phyloP scores from a whole-genome alignment of 1,140 invertebrate species.

The Saccostrea glomerata region DNA sequence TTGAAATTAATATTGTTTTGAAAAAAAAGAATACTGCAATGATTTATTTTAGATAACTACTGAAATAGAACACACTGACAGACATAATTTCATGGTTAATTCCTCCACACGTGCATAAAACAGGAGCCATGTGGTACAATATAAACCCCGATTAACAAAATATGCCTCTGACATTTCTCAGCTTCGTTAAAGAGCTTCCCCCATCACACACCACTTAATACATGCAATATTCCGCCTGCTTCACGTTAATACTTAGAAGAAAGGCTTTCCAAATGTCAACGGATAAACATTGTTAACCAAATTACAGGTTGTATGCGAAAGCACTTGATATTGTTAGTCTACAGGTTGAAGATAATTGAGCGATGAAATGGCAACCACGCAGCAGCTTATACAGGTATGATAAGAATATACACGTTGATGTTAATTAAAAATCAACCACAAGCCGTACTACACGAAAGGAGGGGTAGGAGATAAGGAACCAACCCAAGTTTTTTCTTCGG shows the following conservation, averaged over 20 bases:
- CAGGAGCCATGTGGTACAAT: constrained; percentile 8
- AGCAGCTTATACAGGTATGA: too few species aligned
- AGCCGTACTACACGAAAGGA: too few species aligned
- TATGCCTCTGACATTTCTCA: constrained; percentile 8
- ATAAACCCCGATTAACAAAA: constrained; percentile 6
- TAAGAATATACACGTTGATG: too few species aligned
- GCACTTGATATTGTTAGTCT: neutral
- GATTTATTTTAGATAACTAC: neutral
- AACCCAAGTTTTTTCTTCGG: too few species aligned
- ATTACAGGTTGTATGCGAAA: neutral
- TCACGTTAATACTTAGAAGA: neutral
- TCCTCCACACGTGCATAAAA: constrained; percentile 9
- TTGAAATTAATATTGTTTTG: too few species aligned
- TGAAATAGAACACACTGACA: neutral
- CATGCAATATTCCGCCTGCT: neutral
- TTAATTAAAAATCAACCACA: too few species aligned
- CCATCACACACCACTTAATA: constrained; percentile 18
- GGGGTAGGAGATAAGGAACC: too few species aligned
- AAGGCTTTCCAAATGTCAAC: constrained; percentile 14
- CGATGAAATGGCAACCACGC: neutral
- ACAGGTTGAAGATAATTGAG: neutral
- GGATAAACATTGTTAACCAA: neutral
- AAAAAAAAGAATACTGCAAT: too few species aligned
- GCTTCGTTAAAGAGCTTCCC: neutral
- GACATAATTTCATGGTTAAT: constrained; percentile 12